phyloP scores from a whole-genome alignment of 1,140 invertebrate genomes.

The Achatina immaculata region DNA sequence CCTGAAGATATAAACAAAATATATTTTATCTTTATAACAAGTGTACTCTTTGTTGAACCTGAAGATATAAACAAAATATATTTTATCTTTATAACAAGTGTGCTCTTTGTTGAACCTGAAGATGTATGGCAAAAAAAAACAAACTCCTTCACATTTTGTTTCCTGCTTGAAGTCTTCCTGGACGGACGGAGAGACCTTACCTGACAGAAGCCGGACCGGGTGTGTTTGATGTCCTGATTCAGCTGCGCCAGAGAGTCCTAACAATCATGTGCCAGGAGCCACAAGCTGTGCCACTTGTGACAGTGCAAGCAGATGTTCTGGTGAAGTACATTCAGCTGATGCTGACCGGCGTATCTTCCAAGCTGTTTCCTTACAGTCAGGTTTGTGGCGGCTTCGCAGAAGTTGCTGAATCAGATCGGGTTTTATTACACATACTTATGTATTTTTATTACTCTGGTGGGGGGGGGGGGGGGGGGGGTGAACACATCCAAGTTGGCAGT shows the following conservation, averaged over 20 bases:
- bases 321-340: conserved; percentile 53
- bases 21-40: too few relatives aligned
- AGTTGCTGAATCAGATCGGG: background rate
- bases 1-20: too few relatives aligned
- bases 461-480: too few relatives aligned
- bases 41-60: too few relatives aligned
- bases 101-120: too few relatives aligned
- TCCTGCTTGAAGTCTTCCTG: conserved; percentile 46
- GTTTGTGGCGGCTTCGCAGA: conserved; percentile 13
- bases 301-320: conserved; percentile 44
- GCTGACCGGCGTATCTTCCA: conserved; percentile 58
- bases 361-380: conserved; percentile 44
- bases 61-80: too few relatives aligned
- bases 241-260: conserved; percentile 39
- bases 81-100: too few relatives aligned
- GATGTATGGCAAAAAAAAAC: too few relatives aligned
- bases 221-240: conserved; percentile 51
- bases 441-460: too few relatives aligned
- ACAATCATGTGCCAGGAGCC: conserved; percentile 39
- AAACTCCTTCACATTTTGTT: background rate
- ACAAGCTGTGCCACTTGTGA: background rate
- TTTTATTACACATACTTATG: background rate
- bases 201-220: conserved; percentile 59
- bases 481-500: too few relatives aligned
- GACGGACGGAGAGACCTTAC: conserved; percentile 55